Conservation (phyloP, 2,113 vertebrate genomes). For the Heloderma charlesbogerti region DNA sequence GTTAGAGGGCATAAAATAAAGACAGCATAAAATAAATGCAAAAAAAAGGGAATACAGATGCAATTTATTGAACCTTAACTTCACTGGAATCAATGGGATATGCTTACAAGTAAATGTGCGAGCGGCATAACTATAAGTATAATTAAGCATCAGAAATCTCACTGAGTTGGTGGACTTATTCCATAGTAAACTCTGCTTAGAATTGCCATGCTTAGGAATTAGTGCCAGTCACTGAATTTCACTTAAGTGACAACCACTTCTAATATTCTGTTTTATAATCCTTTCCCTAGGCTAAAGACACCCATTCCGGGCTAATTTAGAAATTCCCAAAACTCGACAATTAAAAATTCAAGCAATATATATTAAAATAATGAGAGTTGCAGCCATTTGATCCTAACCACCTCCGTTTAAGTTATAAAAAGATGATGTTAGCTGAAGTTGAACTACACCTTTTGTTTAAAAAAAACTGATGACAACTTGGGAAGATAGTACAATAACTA, state of each 20-base stretch:
- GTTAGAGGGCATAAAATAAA: conserved; percentile 52
- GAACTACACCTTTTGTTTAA: neutral
- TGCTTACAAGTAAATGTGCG: neutral
- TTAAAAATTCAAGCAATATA: neutral
- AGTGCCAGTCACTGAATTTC: conserved; percentile 59
- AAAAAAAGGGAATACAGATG: no score
- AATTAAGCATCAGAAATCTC: neutral
- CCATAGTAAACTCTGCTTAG: conserved; percentile 35
- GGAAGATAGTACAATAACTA: neutral
- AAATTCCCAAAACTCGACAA: neutral
- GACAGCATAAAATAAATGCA: neutral
- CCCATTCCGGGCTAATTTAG: neutral
- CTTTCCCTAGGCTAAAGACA: rapidly evolving
- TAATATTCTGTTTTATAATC: neutral
- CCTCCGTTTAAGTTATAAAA: neutral
- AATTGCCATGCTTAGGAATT: conserved; percentile 47
- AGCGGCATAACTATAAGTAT: neutral
- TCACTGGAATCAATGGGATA: neutral
- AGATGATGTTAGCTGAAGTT: neutral
- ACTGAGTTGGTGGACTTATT: neutral
- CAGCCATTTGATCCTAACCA: neutral
- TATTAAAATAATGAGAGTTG: neutral
- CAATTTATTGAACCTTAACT: neutral
- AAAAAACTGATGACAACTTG: neutral
- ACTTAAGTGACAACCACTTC: conserved; percentile 43